Evolutionary conservation across 1,140 invertebrate species (phyloP).

Genomic region (Colletes gigas): DNA sequence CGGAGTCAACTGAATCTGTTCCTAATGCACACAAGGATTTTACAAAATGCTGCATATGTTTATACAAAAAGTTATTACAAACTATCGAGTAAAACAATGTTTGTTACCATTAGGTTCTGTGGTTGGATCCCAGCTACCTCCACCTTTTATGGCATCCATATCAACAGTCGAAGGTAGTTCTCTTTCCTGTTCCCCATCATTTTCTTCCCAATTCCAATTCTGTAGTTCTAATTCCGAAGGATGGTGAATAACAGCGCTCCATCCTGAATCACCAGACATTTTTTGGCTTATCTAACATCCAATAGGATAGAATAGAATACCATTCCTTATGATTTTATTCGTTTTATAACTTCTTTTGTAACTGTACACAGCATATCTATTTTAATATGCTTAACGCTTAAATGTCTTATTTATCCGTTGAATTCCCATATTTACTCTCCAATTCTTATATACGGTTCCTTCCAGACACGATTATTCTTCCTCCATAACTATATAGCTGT

Average conservation of each 20-base stretch:
- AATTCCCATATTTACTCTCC: conserved; percentile 21
- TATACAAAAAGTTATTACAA: not conserved
- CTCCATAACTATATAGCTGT: not conserved
- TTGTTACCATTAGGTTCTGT: conserved; percentile 73
- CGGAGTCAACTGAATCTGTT: conserved; percentile 77
- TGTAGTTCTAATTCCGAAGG: conserved; percentile 81
- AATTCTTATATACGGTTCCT: not conserved
- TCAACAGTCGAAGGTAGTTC: conserved; percentile 85
- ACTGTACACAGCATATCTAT: conserved; percentile 41
- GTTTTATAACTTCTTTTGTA: conserved; percentile 39
- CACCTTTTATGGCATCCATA: conserved; percentile 83
- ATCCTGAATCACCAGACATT: conserved; percentile 82
- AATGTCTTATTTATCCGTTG: not conserved
- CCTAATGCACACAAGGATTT: conserved; percentile 51
- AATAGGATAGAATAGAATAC: conserved; percentile 61
- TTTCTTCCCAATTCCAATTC: conserved; percentile 81
- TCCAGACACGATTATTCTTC: not conserved
- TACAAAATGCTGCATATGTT: not conserved
- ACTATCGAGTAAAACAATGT: not conserved
- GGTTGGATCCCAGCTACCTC: conserved; percentile 78
- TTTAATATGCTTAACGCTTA: not conserved
- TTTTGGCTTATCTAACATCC: conserved; percentile 76
- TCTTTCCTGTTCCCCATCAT: conserved; percentile 83
- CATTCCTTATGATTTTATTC: conserved; percentile 66
- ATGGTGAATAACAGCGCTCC: conserved; percentile 84